Conservation (phyloP, 2,888 invertebrate species). For the Acheta domesticus region DNA sequence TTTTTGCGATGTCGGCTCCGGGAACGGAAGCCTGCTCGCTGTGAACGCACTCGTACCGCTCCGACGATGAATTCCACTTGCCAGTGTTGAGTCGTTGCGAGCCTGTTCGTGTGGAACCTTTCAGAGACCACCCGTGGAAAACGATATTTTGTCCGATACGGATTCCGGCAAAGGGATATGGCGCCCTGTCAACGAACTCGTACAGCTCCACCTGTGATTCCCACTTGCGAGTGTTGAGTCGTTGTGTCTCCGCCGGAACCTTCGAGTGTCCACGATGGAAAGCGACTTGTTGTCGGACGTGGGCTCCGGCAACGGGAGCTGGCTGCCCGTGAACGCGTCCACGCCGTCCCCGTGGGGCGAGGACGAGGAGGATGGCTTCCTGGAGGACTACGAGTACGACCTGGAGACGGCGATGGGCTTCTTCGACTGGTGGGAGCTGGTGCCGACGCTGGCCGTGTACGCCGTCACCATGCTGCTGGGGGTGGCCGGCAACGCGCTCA, state of each 20-base stretch:
- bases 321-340: neutral
- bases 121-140: too few species aligned
- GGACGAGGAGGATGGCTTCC: slow-evolving; percentile 19
- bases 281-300: neutral
- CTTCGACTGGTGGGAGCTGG: slow-evolving; percentile 56
- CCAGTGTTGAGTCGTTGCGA: too few species aligned
- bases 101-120: too few species aligned
- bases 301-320: neutral
- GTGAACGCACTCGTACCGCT: too few species aligned
- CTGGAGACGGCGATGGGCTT: slow-evolving; percentile 49
- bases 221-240: too few species aligned
- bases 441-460: slow-evolving; percentile 57
- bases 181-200: too few species aligned
- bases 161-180: too few species aligned
- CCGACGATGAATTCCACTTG: too few species aligned
- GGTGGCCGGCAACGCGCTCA: slow-evolving; percentile 56
- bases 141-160: too few species aligned
- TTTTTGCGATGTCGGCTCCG: neutral
- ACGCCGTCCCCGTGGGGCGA: neutral
- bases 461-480: slow-evolving; percentile 59
- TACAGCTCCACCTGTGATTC: too few species aligned
- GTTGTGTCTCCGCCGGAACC: too few species aligned
- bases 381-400: slow-evolving; percentile 50
- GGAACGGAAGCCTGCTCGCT: neutral
- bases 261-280: too few species aligned